phyloP scores from a whole-genome alignment of 2,113 vertebrate species.

The Xyliphius kryptos region DNA sequence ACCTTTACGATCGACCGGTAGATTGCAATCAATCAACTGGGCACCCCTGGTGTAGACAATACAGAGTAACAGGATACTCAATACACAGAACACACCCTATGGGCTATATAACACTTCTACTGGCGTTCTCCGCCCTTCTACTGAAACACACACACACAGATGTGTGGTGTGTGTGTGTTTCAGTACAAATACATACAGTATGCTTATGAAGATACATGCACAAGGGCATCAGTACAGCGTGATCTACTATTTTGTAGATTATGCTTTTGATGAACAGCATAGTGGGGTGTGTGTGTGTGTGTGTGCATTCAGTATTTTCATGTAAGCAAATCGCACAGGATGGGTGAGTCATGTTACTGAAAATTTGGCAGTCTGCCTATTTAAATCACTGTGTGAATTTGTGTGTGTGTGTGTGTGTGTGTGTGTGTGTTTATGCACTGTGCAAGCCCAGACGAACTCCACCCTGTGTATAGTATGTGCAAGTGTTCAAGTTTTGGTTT shows the following conservation, averaged over 20 bases:
- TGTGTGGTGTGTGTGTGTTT: too few relatives aligned
- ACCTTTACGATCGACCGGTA: too few relatives aligned
- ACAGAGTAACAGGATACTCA: too few relatives aligned
- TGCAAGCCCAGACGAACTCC: constrained; percentile 35
- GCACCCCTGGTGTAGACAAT: too few relatives aligned
- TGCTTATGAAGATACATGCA: too few relatives aligned
- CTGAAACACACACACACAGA: too few relatives aligned
- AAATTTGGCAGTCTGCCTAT: constrained; percentile 24
- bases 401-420: constrained; percentile 6
- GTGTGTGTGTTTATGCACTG: not conserved
- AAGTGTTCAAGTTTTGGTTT: constrained; percentile 12
- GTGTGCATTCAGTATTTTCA: constrained; percentile 33
- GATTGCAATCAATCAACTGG: too few relatives aligned
- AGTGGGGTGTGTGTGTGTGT: not conserved
- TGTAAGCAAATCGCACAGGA: constrained; percentile 34
- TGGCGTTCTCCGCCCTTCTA: too few relatives aligned
- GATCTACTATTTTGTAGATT: constrained; percentile 48
- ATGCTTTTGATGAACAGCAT: constrained; percentile 55
- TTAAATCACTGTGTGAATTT: constrained; percentile 26
- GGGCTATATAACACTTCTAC: too few relatives aligned
- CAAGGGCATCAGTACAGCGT: too few relatives aligned
- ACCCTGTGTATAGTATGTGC: constrained; percentile 26
- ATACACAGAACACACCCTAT: too few relatives aligned
- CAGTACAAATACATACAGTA: too few relatives aligned
- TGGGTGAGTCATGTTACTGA: constrained; percentile 31